Conservation (phyloP, 2,797 vertebrate species). For the Poecilia wingei region DNA sequence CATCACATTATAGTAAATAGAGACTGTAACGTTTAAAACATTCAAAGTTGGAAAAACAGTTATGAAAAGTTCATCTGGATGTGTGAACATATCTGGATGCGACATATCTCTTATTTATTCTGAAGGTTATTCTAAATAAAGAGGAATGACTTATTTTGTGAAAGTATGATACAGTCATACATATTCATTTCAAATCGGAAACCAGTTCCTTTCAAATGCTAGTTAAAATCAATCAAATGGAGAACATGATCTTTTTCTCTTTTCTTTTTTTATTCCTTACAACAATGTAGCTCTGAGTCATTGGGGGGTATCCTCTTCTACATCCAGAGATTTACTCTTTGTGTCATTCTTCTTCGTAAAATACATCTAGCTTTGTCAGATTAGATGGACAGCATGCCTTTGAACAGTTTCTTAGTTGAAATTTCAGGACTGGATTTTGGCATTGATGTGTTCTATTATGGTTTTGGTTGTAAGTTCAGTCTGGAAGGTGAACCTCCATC, state of each 20-base stretch:
- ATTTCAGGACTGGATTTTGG: not conserved
- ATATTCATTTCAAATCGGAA: not conserved
- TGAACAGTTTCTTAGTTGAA: not conserved
- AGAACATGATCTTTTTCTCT: not conserved
- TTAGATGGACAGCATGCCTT: not conserved
- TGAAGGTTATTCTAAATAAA: not conserved
- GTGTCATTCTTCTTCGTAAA: not conserved
- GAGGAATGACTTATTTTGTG: not conserved
- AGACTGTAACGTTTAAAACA: conserved; percentile 32
- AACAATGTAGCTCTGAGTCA: not conserved
- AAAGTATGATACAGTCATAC: not conserved
- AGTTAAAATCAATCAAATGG: not conserved
- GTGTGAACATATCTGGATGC: conserved; percentile 16
- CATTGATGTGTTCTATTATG: not conserved
- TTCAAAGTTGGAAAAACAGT: conserved; percentile 14
- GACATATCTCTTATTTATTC: conserved; percentile 24
- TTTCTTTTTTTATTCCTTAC: not conserved
- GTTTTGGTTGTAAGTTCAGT: not conserved
- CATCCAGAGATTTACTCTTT: not conserved
- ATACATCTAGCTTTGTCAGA: not conserved
- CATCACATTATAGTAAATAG: conserved; percentile 69
- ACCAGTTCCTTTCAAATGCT: not conserved
- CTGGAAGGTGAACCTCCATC: not conserved
- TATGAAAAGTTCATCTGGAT: not conserved
- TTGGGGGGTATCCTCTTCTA: not conserved